Evolutionary conservation across 2,888 invertebrate species (phyloP).

Genomic region (Argyra leucocephala): DNA sequence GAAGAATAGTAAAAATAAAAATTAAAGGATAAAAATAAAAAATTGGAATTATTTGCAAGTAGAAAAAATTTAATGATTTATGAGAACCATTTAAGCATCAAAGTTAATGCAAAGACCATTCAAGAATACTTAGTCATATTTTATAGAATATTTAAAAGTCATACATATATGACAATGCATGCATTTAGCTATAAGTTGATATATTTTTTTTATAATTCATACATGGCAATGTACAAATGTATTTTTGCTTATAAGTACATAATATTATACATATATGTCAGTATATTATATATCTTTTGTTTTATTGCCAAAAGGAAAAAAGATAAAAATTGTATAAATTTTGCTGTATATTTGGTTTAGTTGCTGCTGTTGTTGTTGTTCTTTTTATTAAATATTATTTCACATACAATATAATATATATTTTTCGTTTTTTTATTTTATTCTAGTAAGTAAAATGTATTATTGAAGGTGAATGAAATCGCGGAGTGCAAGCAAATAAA

Average conservation of each 20-base stretch:
- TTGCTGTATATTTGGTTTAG: background rate
- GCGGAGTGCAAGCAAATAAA: background rate
- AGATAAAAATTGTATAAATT: background rate
- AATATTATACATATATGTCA: background rate
- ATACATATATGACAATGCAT: background rate
- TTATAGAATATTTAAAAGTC: background rate
- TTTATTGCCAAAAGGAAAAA: background rate
- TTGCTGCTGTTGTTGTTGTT: background rate
- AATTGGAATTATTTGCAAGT: background rate
- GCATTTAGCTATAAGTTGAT: background rate
- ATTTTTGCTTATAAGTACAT: too few species aligned
- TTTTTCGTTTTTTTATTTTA: background rate
- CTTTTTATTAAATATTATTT: too few species aligned
- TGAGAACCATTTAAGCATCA: slow-evolving; percentile 3
- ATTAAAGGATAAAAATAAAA: background rate
- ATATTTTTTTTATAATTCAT: background rate
- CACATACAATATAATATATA: background rate
- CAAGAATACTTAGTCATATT: background rate
- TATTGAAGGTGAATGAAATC: background rate
- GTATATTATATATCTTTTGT: slow-evolving; percentile 1
- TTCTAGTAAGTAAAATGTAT: background rate
- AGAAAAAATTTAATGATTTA: background rate
- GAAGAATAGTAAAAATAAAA: background rate
- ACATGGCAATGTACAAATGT: too few species aligned
- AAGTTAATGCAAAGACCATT: background rate